A percentile compares a stretch with the other conserved stretches of the same genome.
Conservation (phyloP, 1,140 invertebrate species). For the Trichonephila inaurata region DNA sequence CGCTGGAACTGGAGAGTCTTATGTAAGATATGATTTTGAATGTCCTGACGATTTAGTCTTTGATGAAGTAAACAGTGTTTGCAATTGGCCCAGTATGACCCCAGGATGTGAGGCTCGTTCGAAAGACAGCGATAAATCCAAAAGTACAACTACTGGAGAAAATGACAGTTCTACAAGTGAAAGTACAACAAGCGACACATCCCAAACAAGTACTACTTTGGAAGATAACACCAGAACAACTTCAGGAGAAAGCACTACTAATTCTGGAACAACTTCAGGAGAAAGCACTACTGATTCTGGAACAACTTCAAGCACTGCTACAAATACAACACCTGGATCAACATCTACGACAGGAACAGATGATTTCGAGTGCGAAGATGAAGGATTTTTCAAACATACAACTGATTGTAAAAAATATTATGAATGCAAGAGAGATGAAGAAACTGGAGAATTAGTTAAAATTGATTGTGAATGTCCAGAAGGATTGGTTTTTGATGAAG, state of each 20-base stretch:
- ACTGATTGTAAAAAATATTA: slow-evolving; percentile 78
- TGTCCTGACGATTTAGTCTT: slow-evolving; percentile 80
- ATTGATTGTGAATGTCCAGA: slow-evolving; percentile 80
- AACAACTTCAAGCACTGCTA: not conserved
- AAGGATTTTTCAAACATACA: slow-evolving; percentile 78
- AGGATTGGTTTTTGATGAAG: slow-evolving; percentile 80
- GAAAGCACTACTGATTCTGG: not conserved
- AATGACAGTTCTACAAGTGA: not conserved
- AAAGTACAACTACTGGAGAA: slow-evolving; percentile 1
- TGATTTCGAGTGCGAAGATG: slow-evolving; percentile 74
- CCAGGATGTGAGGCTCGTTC: slow-evolving; percentile 78
- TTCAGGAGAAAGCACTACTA: not conserved
- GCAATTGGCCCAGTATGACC: slow-evolving; percentile 78
- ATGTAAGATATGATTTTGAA: slow-evolving; percentile 82
- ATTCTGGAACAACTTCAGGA: not conserved
- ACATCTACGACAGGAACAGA: not conserved
- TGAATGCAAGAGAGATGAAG: slow-evolving; percentile 81
- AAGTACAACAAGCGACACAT: not conserved
- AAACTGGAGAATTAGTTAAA: slow-evolving; percentile 82
- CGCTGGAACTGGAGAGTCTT: slow-evolving; percentile 79
- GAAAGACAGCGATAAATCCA: slow-evolving; percentile 78
- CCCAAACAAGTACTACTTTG: not conserved
- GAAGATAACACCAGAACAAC: not conserved
- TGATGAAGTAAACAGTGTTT: slow-evolving; percentile 79
- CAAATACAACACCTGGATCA: not conserved